These are phyloP conservation scores for Sinosuthora webbiana DNA, from an alignment of 2,113 vertebrate species.

Conservation along the genomic window DNA sequence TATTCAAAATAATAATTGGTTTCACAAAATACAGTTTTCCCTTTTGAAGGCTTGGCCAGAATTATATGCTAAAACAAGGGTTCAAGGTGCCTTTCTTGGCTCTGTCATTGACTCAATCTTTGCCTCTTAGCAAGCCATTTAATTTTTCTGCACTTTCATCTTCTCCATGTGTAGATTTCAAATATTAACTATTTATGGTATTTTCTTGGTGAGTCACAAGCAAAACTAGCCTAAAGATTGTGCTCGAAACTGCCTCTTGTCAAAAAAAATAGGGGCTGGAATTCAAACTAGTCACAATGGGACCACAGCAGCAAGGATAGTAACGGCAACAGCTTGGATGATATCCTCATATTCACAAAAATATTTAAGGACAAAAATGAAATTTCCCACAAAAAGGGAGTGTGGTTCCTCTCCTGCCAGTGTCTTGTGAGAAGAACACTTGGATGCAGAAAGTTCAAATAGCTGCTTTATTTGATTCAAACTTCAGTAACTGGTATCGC, in stretches of 20 bases:
- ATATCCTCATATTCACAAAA: neutral
- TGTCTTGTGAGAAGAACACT: neutral
- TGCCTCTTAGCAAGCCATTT: neutral
- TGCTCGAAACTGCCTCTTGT: neutral
- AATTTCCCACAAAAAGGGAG: neutral
- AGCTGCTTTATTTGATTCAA: neutral
- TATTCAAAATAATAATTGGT: conserved; percentile 31
- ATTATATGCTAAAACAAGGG: neutral
- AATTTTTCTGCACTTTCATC: neutral
- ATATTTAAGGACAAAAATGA: neutral
- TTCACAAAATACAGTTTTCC: neutral
- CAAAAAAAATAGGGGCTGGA: neutral
- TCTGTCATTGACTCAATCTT: neutral
- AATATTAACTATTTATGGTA: neutral
- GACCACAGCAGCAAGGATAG: neutral
- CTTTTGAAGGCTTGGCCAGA: neutral
- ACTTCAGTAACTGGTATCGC: neutral
- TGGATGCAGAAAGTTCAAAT: neutral
- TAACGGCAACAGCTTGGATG: neutral
- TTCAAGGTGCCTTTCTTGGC: neutral
- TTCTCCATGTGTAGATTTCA: neutral
- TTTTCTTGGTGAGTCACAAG: neutral
- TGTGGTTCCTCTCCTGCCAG: neutral
- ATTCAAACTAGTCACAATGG: neutral
- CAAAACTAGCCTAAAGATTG: neutral